These are phyloP conservation scores for Ptychoptera contaminata DNA, from an alignment of 2,888 invertebrate genomes.

Conservation along the genomic window DNA sequence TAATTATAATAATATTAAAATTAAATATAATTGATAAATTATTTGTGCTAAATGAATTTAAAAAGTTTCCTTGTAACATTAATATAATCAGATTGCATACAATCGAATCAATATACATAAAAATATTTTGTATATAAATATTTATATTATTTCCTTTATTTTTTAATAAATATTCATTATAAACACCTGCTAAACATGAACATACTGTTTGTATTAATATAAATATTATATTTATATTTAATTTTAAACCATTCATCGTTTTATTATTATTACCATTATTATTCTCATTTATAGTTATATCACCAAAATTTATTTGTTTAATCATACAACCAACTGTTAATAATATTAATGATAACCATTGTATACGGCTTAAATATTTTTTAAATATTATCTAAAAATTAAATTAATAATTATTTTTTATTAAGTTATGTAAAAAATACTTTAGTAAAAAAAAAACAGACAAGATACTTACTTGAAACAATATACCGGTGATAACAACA, in stretches of 20 bases:
- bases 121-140: slow-evolving; percentile 85
- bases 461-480: slow-evolving; percentile 60
- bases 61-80: slow-evolving; percentile 45
- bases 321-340: slow-evolving; percentile 82
- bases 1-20: slow-evolving; percentile 61
- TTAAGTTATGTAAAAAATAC: not conserved
- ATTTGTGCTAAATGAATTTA: slow-evolving; percentile 40
- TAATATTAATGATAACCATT: slow-evolving; percentile 80
- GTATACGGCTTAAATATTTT: slow-evolving; percentile 58
- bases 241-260: slow-evolving; percentile 30
- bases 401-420: slow-evolving; percentile 3
- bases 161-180: slow-evolving; percentile 87
- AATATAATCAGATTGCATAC: slow-evolving; percentile 72
- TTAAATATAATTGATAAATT: slow-evolving; percentile 42
- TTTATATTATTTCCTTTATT: slow-evolving; percentile 69
- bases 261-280: slow-evolving; percentile 14
- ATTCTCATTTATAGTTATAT: slow-evolving; percentile 8
- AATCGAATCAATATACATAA: slow-evolving; percentile 90
- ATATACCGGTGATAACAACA: slow-evolving; percentile 80
- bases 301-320: slow-evolving; percentile 53
- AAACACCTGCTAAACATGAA: slow-evolving; percentile 89
- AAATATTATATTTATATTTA: slow-evolving; percentile 44
- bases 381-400: slow-evolving; percentile 60
- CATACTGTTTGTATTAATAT: slow-evolving; percentile 69
- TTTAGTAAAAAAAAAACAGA: slow-evolving; percentile 4